Conservation (phyloP, 2,888 invertebrate genomes). For the Plagiodera versicolora region DNA sequence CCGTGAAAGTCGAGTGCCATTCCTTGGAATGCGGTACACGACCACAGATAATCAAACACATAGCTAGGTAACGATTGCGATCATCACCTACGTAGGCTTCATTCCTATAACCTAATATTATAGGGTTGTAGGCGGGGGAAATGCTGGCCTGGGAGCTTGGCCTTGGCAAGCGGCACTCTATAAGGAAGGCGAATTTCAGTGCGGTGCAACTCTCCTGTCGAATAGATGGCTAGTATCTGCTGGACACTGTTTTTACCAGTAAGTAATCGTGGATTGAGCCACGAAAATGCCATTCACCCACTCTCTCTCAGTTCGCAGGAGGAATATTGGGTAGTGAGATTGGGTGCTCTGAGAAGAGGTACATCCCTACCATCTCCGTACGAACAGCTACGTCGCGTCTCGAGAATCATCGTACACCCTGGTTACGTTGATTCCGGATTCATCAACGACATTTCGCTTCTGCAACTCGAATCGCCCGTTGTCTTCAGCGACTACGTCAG, state of each 20-base stretch:
- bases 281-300: no score
- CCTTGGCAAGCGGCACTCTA: constrained; percentile 87
- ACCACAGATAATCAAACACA: constrained; percentile 65
- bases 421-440: constrained; percentile 75
- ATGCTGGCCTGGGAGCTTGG: constrained; percentile 77
- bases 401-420: constrained; percentile 70
- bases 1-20: constrained; percentile 69
- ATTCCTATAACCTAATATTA: constrained; percentile 21
- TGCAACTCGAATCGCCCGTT: constrained; percentile 64
- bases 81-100: neutral
- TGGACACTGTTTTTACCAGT: constrained; percentile 82
- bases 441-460: constrained; percentile 75
- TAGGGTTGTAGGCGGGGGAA: constrained; percentile 81
- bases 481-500: constrained; percentile 65
- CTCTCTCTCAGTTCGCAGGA: constrained; percentile 62
- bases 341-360: constrained; percentile 73
- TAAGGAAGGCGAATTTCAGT: constrained; percentile 83
- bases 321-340: constrained; percentile 79
- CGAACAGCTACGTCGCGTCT: constrained; percentile 69
- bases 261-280: constrained; percentile 48
- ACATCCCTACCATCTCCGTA: constrained; percentile 74
- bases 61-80: constrained; percentile 69
- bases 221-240: constrained; percentile 76
- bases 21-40: constrained; percentile 72
- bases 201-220: constrained; percentile 74